Base-by-base conservation (phyloP, 2,797 vertebrate species). In the Eleutherodactylus coqui region DNA sequence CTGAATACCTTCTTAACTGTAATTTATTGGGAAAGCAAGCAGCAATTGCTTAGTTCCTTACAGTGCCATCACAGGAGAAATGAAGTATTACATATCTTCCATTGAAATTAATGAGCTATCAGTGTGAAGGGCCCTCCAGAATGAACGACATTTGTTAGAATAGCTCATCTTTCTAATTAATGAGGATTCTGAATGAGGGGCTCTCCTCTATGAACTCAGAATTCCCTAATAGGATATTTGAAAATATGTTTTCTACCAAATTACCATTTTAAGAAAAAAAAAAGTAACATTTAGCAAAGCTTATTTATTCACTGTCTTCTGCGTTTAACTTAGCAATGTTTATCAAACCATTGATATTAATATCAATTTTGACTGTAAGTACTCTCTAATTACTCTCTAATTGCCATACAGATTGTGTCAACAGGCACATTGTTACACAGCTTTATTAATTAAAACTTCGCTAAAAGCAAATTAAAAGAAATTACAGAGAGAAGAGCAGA, bases 381-480 rank as follows among this genome's bases (percentile, higher is more conserved):
- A n/a, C n/a, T 27, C 24, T 27, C 70, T 72, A 43, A 72, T 72
- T 45, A 45, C 24, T 72, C 38, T 43, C 21, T 73, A 73, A 73
- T 73, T 73, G 41, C 11, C 70, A 11, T 73, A n/a, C 41, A n/a
- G 24, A 45, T 45, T 45, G 34, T 73, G 70, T 73, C 70, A 43
- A 41, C 38, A 43, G 16, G 19, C 70, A 27, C 70, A 73, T 73
- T 45, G 70, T 73, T 45, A 73, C 70, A 73, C 70, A 27, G 70
- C 70, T 73, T 45, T 73, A 73, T 73, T 73, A 73, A 73, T 73
- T 73, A 45, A 43, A 45, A 73, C n/a, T 73, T 16, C 27, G 70
- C 24, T 45, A 16, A 16, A 73, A 73, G 41, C 9, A 45, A 73
- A 45, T 73, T 27, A 73, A 27, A 73, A 45, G n/a, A 73, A 73